A percentile compares a stretch with the other conserved stretches of the same genome.
phyloP scores from a whole-genome alignment of 2,113 vertebrate genomes.

The Peromyscus maniculatus region DNA sequence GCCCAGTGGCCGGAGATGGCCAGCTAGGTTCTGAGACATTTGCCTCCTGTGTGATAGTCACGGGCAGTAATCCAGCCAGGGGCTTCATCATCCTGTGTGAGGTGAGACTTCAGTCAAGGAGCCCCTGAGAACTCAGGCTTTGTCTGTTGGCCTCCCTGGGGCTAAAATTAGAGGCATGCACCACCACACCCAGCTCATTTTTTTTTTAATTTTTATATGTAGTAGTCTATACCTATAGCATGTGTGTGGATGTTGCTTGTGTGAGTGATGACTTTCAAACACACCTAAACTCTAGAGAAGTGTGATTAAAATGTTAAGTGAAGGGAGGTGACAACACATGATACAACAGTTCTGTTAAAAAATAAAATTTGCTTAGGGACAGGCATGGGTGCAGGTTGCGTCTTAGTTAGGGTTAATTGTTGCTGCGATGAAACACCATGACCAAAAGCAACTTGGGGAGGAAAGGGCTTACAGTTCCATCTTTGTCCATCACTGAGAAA shows the following conservation, averaged over 20 bases:
- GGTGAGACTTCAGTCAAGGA: not conserved
- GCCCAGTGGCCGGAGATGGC: too few species aligned
- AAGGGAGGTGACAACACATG: not conserved
- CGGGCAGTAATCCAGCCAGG: rapidly evolving
- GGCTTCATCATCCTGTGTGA: not conserved
- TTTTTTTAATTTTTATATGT: not conserved
- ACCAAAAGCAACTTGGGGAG: too few species aligned
- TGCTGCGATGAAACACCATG: too few species aligned
- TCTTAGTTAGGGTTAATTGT: not conserved
- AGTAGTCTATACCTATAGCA: not conserved
- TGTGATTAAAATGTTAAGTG: not conserved
- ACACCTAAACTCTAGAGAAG: not conserved
- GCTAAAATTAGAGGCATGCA: not conserved
- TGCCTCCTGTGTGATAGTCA: rapidly evolving
- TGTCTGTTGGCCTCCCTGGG: not conserved
- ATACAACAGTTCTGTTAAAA: not conserved
- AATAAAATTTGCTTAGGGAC: not conserved
- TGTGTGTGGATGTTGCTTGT: not conserved
- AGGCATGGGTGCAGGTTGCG: not conserved
- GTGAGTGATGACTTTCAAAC: not conserved
- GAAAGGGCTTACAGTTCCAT: too few species aligned
- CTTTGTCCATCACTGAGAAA: too few species aligned
- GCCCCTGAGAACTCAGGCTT: not conserved
- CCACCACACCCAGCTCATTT: not conserved
- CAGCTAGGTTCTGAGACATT: not conserved